Evolutionary conservation across 2,797 vertebrate species (phyloP), one percentile per base, ranked within the genome.

Genomic region (Typhlichthys subterraneus): DNA sequence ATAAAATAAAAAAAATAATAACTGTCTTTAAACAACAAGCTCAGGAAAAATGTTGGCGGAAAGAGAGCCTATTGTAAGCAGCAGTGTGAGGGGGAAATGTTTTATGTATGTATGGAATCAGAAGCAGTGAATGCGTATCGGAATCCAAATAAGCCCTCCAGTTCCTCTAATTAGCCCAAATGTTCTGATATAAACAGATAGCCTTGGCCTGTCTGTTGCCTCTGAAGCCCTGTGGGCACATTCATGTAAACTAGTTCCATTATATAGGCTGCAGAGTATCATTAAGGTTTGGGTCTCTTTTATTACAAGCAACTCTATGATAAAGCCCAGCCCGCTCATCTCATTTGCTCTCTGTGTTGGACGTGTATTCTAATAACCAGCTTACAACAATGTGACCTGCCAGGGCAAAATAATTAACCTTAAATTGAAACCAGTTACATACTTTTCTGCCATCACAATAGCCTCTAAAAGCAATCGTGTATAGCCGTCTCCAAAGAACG

Each of bases 321-420:
- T 85, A 87, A 89, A 90, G 73, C 86, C 73, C 66, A 86, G 80
- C 76, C 86, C 82, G 82, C 81, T 82, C 82, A 45, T 90, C 91
- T 92, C 89, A 89, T 92, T 93, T 93, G 92, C 89, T 92, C 83
- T 33, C n/a, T 91, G 83, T 90, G 89, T 90, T 91, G 87, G 87
- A 90, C 91, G 83, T 86, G 87, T 91, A 90, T 90, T 89, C 88
- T 92, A 93, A 93, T 93, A 91, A 93, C 91, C 75, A 83, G 76
- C 87, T 92, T 92, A 93, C 90, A 93, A 92, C 90, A 93, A 92
- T 88, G 88, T 77, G 85, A 91, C 85, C 90, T 92, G 90, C 89
- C 91, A 91, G 90, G 78, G 83, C 91, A 93, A 29, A 93, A 93
- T 91, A 91, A 94, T 93, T 92, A 92, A 91, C 91, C 88, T 88